phyloP scores from a whole-genome alignment of 2,888 invertebrate species.

The Archips xylosteana region DNA sequence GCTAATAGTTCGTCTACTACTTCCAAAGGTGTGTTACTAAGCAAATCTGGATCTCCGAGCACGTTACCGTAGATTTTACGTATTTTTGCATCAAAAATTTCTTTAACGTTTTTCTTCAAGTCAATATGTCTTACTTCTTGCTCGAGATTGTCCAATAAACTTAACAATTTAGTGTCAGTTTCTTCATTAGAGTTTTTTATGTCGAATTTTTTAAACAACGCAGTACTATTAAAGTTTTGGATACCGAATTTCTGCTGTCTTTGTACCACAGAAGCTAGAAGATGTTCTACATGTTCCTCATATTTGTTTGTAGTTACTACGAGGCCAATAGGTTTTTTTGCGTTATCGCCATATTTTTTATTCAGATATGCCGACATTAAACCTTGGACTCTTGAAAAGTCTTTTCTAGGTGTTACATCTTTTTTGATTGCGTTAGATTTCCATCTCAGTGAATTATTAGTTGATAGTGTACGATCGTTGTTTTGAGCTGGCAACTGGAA shows the following conservation, averaged over 20 bases:
- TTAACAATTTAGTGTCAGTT: conserved; percentile 60
- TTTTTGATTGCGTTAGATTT: conserved; percentile 46
- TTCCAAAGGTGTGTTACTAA: conserved; percentile 25
- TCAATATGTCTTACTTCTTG: conserved; percentile 65
- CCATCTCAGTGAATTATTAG: neutral
- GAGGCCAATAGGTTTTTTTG: neutral
- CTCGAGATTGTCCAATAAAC: conserved; percentile 66
- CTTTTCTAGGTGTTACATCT: conserved; percentile 62
- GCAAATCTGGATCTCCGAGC: conserved; percentile 50
- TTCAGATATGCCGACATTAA: conserved; percentile 60
- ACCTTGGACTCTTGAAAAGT: conserved; percentile 59
- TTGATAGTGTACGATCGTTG: neutral
- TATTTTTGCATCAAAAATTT: conserved; percentile 68
- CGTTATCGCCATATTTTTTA: conserved; percentile 27
- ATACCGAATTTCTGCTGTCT: conserved; percentile 18
- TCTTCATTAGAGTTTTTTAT: conserved; percentile 51
- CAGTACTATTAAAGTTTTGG: conserved; percentile 14
- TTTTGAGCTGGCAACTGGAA: conserved; percentile 49
- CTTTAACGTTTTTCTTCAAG: conserved; percentile 59
- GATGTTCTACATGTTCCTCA: neutral
- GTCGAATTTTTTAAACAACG: conserved; percentile 23
- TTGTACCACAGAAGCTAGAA: neutral
- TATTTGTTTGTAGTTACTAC: neutral
- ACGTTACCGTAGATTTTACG: conserved; percentile 67
- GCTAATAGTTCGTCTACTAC: conserved; percentile 29